Percentiles rank a stretch among this genome's conserved stretches.
Conservation (phyloP, 2,113 vertebrate genomes). For the Nematolebias whitei region DNA sequence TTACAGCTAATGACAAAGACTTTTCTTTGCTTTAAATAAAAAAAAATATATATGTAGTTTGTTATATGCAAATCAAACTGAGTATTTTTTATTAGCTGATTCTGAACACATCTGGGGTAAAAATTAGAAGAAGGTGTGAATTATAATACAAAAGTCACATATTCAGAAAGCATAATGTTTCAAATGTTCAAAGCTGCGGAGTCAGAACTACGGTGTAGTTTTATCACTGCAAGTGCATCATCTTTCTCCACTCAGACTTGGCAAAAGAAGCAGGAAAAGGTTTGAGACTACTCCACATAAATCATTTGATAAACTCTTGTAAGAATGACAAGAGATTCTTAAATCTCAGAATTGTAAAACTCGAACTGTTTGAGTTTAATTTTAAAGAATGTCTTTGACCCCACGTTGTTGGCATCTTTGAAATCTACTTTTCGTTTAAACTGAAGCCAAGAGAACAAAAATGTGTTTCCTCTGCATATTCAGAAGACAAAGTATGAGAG, state of each 20-base stretch:
- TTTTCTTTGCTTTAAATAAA: conserved; percentile 20
- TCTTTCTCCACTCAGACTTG: background rate
- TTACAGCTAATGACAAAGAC: conserved; percentile 7
- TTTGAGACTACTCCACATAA: conserved; percentile 4
- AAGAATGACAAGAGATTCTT: background rate
- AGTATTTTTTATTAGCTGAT: conserved; percentile 32
- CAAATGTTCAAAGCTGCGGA: conserved; percentile 36
- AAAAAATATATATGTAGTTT: conserved; percentile 24
- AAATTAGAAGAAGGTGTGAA: no score
- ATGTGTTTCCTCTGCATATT: no score
- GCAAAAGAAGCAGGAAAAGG: background rate
- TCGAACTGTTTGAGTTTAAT: background rate
- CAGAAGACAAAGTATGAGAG: background rate
- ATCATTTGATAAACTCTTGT: background rate
- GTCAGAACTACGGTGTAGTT: conserved; percentile 2
- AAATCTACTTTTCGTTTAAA: conserved; percentile 1
- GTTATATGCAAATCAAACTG: background rate
- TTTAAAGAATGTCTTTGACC: background rate
- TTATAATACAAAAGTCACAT: conserved; percentile 7
- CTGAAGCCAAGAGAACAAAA: background rate
- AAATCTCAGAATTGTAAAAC: background rate
- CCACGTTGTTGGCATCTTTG: background rate
- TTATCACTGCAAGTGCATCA: conserved; percentile 1
- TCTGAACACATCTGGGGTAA: conserved; percentile 3
- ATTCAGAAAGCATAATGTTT: conserved; percentile 15